These are phyloP conservation scores for Metacarcinus magister DNA, from an alignment of 2,888 invertebrate genomes.

Conservation along the genomic window DNA sequence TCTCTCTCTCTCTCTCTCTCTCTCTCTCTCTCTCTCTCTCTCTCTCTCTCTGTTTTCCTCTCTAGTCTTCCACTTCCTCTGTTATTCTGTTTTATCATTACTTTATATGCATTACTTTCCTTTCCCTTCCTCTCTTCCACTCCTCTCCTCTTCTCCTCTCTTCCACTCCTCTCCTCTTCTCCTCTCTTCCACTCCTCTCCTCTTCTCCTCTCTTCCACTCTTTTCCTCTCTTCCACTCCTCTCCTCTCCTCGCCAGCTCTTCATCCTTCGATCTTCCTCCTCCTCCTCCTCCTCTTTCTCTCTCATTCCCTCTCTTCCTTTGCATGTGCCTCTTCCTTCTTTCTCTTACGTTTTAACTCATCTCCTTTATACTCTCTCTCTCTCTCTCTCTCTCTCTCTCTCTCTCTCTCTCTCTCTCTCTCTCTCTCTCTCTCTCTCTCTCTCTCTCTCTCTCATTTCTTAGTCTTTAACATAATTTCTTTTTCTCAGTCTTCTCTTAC, in stretches of 20 bases:
- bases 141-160: not conserved
- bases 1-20: not conserved
- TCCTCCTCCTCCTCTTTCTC: not conserved
- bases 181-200: not conserved
- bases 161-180: not conserved
- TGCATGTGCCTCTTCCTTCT: too few species aligned
- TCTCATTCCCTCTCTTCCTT: not conserved
- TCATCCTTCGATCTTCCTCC: not conserved
- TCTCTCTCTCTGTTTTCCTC: too few species aligned
- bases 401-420: not conserved
- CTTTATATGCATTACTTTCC: too few species aligned
- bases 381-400: not conserved
- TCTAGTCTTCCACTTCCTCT: too few species aligned
- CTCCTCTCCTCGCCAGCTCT: not conserved
- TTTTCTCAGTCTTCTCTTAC: not conserved
- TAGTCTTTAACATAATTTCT: too few species aligned
- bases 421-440: not conserved
- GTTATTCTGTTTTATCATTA: too few species aligned
- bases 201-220: not conserved
- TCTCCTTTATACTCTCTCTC: not conserved
- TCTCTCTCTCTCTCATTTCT: not conserved
- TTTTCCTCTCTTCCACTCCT: too few species aligned
- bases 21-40: not conserved
- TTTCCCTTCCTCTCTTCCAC: too few species aligned
- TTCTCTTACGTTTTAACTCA: not conserved